phyloP scores from a whole-genome alignment of 2,888 invertebrate species.

The Piscicola geometra region DNA sequence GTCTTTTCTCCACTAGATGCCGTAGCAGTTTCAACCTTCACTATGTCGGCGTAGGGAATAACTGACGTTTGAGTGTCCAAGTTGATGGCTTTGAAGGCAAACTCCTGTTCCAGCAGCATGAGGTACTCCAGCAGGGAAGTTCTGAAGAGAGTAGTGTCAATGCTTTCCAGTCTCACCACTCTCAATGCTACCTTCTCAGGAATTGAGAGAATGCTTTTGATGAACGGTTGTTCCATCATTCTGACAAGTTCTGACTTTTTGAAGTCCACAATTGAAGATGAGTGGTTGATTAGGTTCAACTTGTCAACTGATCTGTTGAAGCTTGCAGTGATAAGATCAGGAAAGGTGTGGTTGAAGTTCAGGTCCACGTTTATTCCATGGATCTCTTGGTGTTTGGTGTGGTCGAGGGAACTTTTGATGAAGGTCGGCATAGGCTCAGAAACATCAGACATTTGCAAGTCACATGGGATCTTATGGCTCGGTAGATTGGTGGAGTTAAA shows the following conservation, averaged over 20 bases:
- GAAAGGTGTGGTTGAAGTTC: background rate
- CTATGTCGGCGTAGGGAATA: constrained; percentile 26
- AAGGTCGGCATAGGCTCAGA: constrained; percentile 3
- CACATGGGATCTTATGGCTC: background rate
- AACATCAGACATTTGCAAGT: background rate
- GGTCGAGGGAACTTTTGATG: constrained; percentile 1
- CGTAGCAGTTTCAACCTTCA: constrained; percentile 15
- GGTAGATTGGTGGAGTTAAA: background rate
- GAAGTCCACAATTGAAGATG: constrained; percentile 21
- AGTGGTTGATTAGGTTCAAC: constrained; percentile 27
- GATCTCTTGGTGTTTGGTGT: background rate
- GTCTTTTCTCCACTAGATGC: background rate
- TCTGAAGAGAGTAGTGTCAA: constrained; percentile 28
- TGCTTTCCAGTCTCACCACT: constrained; percentile 18
- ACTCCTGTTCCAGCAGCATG: constrained; percentile 26
- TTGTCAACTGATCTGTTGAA: constrained; percentile 27
- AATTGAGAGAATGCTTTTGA: constrained; percentile 16
- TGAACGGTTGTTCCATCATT: constrained; percentile 11
- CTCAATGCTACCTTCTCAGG: constrained; percentile 24
- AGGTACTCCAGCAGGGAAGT: constrained; percentile 30
- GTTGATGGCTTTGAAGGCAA: constrained; percentile 25
- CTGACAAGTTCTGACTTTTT: constrained; percentile 23
- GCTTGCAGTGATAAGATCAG: constrained; percentile 22
- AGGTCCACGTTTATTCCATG: background rate
- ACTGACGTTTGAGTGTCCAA: constrained; percentile 20